Conservation (phyloP, 2,113 vertebrate species). For the Struthidea cinerea region DNA sequence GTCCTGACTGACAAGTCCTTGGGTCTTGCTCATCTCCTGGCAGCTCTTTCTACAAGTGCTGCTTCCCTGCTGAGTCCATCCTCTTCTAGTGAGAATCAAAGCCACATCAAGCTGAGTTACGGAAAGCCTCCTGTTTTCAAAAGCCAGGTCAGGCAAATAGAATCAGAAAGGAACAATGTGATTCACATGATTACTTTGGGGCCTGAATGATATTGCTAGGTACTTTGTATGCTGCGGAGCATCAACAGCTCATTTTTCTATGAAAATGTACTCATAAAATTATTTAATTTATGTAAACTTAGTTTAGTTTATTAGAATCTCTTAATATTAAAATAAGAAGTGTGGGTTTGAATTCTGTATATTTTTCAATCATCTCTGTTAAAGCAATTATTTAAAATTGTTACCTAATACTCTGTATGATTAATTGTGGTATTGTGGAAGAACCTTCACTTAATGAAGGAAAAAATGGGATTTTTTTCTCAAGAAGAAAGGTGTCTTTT, state of each 20-base stretch:
- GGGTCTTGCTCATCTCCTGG: not conserved
- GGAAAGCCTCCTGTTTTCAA: not conserved
- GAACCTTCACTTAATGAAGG: not conserved
- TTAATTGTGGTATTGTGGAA: not conserved
- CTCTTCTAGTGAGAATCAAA: conserved; percentile 14
- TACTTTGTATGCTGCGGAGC: not conserved
- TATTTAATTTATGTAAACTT: not conserved
- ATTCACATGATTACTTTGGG: not conserved
- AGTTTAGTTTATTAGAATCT: not conserved
- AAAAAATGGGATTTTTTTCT: not conserved
- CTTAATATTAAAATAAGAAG: not conserved
- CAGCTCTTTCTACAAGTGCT: not conserved
- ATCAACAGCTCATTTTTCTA: not conserved
- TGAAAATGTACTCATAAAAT: not conserved
- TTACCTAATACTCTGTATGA: not conserved
- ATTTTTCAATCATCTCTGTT: not conserved
- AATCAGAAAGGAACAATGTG: not conserved
- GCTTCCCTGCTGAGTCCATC: not conserved
- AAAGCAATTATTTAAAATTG: not conserved
- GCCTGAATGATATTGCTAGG: not conserved
- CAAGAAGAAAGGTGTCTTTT: not conserved
- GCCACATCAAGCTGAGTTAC: not conserved
- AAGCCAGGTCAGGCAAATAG: not conserved
- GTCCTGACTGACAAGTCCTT: not conserved
- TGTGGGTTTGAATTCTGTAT: not conserved